phyloP scores from a whole-genome alignment of 2,113 vertebrate genomes.

The Xenus cinereus region DNA sequence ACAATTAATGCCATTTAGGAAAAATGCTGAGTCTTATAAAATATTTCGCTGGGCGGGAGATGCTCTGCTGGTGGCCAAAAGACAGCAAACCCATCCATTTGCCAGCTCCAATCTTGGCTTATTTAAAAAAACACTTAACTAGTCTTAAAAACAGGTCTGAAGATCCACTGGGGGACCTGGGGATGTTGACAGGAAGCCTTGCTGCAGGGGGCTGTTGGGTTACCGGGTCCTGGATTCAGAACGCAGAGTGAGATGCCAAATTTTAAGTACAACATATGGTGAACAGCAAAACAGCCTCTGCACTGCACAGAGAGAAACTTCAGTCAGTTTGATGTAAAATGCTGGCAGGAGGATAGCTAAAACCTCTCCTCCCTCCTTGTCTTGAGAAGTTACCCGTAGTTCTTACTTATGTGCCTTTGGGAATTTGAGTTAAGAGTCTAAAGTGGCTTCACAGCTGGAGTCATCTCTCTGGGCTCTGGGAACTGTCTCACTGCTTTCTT shows the following conservation, averaged over 20 bases:
- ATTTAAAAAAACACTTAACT: not conserved
- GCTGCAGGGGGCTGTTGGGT: not conserved
- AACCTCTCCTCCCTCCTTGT: not conserved
- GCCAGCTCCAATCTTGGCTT: not conserved
- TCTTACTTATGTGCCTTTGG: not conserved
- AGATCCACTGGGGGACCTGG: not conserved
- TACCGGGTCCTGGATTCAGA: not conserved
- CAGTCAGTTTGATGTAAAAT: not conserved
- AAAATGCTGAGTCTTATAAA: not conserved
- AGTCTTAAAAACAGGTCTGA: not conserved
- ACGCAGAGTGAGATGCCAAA: not conserved
- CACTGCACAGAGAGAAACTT: not conserved
- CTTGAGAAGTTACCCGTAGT: not conserved
- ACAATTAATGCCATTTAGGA: not conserved
- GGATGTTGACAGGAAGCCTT: accelerated
- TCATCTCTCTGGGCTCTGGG: not conserved
- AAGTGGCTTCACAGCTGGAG: not conserved
- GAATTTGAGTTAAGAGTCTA: not conserved
- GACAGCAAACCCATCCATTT: not conserved
- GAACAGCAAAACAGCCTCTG: not conserved
- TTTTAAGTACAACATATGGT: not conserved
- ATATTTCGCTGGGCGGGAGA: not conserved
- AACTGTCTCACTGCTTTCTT: not conserved
- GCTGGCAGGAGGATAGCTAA: not conserved
- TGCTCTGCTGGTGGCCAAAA: not conserved